A percentile compares a stretch with the other conserved stretches of the same genome.
Conservation (phyloP, 2,113 vertebrate species). For the Corydoras sp. region DNA sequence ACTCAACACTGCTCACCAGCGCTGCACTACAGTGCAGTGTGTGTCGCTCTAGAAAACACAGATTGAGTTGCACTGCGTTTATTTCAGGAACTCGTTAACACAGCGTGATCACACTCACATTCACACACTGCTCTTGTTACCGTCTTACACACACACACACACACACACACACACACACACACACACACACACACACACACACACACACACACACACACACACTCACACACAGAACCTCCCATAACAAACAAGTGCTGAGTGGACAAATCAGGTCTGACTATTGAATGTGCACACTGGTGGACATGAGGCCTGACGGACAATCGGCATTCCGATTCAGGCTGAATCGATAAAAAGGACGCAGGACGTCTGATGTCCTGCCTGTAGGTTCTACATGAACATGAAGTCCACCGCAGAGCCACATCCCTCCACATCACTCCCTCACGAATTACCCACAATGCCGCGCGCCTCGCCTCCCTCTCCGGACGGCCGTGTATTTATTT, state of each 20-base stretch:
- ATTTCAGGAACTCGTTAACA: constrained; percentile 9
- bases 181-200: constrained; percentile 4
- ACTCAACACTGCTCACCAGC: too few species aligned
- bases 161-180: not conserved
- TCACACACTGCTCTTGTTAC: not conserved
- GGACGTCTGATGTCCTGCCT: too few species aligned
- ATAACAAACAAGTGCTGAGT: constrained; percentile 51
- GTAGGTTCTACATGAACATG: too few species aligned
- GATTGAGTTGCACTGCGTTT: not conserved
- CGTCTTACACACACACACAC: not conserved
- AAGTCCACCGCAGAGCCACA: not conserved
- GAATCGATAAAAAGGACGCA: too few species aligned
- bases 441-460: constrained; percentile 3
- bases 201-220: constrained; percentile 37
- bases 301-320: constrained; percentile 7
- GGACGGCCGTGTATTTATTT: constrained; percentile 48
- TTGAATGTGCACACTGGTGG: constrained; percentile 17
- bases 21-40: too few species aligned
- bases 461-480: constrained; percentile 11
- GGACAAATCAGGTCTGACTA: constrained; percentile 47
- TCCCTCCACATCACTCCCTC: not conserved
- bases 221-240: constrained; percentile 39
- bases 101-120: not conserved
- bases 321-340: too few species aligned
- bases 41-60: too few species aligned